Percentiles rank a stretch among this genome's conserved stretches.
Evolutionary conservation across 2,888 invertebrate genomes (phyloP).

Genomic region (Sphaeridia pumilis): DNA sequence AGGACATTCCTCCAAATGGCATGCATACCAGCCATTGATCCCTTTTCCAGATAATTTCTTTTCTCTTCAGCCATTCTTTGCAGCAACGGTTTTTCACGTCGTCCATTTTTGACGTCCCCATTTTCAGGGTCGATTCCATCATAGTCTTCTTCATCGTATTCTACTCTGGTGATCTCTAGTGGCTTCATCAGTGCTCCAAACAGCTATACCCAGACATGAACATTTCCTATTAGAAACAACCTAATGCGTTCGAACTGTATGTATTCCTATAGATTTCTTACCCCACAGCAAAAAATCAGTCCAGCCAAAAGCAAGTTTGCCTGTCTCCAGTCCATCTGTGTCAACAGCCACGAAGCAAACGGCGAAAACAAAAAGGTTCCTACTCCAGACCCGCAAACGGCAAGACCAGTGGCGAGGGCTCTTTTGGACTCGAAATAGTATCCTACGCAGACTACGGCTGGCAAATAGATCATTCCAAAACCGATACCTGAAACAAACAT

Average conservation of each 20-base stretch:
- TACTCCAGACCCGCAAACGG: conserved; percentile 52
- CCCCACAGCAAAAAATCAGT: conserved; percentile 77
- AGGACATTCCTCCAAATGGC: no score
- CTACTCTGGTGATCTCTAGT: conserved; percentile 59
- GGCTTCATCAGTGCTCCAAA: conserved; percentile 76
- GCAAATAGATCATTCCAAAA: conserved; percentile 85
- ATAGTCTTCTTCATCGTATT: conserved; percentile 31
- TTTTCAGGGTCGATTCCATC: conserved; percentile 42
- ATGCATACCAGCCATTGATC: conserved; percentile 64
- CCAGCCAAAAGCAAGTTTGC: conserved; percentile 86
- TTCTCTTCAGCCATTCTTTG: conserved; percentile 91
- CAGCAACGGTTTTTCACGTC: conserved; percentile 56
- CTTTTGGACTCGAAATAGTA: conserved; percentile 95
- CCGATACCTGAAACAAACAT: conserved; percentile 58
- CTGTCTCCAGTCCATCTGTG: conserved; percentile 71
- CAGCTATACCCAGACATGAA: no score
- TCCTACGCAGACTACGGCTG: conserved; percentile 92
- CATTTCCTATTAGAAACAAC: no score
- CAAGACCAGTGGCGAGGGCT: conserved; percentile 75
- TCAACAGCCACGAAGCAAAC: conserved; percentile 62
- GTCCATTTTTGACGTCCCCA: conserved; percentile 35
- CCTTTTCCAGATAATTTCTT: conserved; percentile 76
- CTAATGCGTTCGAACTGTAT: no score
- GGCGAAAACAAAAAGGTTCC: conserved; percentile 95
- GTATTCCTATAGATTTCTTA: no score